Evolutionary conservation across 1,140 invertebrate genomes (phyloP).

Genomic region (Lasioglossum albipes): DNA sequence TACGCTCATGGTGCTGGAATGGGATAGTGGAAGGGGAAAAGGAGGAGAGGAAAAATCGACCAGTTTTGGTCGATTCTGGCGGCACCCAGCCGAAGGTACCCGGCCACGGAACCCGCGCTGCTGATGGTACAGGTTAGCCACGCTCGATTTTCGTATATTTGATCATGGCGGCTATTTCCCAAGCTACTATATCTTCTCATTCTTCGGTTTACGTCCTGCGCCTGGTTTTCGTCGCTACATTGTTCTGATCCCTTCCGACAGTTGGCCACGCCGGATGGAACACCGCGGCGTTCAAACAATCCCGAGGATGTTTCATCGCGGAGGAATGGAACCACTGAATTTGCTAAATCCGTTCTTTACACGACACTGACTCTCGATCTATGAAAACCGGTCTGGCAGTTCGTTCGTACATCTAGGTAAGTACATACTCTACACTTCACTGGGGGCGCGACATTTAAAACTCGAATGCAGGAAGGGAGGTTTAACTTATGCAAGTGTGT

Average conservation of each 20-base stretch:
- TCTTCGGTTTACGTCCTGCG: conserved; percentile 9
- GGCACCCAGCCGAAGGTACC: neutral
- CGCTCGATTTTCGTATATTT: conserved; percentile 1
- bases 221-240: conserved; percentile 15
- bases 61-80: too few species aligned
- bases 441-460: too few species aligned
- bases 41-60: too few species aligned
- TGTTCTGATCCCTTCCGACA: neutral
- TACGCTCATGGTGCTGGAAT: too few species aligned
- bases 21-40: too few species aligned
- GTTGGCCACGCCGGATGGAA: neutral
- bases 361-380: neutral
- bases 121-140: neutral
- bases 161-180: neutral
- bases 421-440: too few species aligned
- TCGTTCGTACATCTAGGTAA: too few species aligned
- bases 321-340: neutral
- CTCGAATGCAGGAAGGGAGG: too few species aligned
- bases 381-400: neutral
- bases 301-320: neutral
- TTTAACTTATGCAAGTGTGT: too few species aligned
- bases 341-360: too few species aligned
- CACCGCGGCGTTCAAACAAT: conserved; percentile 10
- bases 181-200: neutral
- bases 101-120: too few species aligned